A percentile compares a stretch with the other conserved stretches of the same genome.
Evolutionary conservation across 2,888 invertebrate genomes (phyloP).

Genomic region (Cosmorhoe ocellata): DNA sequence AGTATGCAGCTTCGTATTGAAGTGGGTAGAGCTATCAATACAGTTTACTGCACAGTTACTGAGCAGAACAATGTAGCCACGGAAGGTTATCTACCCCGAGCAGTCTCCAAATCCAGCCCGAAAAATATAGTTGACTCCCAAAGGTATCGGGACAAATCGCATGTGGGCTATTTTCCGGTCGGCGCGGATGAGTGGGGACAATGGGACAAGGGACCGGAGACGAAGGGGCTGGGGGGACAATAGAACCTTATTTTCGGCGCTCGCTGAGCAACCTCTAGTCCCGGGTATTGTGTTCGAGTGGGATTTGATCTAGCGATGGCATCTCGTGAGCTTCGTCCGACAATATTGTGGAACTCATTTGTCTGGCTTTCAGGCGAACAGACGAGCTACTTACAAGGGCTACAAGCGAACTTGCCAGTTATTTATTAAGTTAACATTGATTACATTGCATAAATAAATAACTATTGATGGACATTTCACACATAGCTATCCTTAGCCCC

Average conservation of each 20-base stretch:
- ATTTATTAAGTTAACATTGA: no score
- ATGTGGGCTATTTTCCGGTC: conserved; percentile 32
- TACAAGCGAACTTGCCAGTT: not conserved
- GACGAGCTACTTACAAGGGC: no score
- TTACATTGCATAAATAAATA: no score
- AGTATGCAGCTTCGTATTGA: no score
- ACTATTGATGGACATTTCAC: no score
- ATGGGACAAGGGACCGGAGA: conserved; percentile 1
- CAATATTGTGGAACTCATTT: conserved; percentile 27
- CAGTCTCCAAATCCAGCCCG: conserved; percentile 6
- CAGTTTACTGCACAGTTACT: no score
- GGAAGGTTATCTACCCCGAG: conserved; percentile 1
- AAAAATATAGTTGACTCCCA: conserved; percentile 28
- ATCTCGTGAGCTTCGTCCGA: conserved; percentile 33
- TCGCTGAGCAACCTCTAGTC: conserved; percentile 29
- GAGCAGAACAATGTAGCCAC: not conserved
- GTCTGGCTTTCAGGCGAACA: not conserved
- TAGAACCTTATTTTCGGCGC: conserved; percentile 22
- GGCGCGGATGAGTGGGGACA: conserved; percentile 24
- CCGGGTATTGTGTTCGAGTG: conserved; percentile 31
- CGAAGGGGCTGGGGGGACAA: conserved; percentile 16
- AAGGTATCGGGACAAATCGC: conserved; percentile 27
- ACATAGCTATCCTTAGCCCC: no score
- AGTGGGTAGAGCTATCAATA: no score
- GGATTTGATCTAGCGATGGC: conserved; percentile 31